A percentile compares a stretch with the other conserved stretches of the same genome.
phyloP scores from a whole-genome alignment of 2,113 vertebrate genomes.

The Bujurquina vittata region DNA sequence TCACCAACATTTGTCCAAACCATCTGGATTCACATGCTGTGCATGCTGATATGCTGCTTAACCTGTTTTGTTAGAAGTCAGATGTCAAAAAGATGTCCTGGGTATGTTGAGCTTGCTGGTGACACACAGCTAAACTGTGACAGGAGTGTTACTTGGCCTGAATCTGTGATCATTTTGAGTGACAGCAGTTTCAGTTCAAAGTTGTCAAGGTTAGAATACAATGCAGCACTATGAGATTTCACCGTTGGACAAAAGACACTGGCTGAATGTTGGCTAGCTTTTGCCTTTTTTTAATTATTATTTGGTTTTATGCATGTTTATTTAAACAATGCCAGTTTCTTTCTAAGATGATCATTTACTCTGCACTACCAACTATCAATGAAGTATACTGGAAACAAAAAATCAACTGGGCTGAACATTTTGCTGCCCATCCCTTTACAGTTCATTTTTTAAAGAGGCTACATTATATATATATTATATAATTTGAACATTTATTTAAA shows the following conservation, averaged over 20 bases:
- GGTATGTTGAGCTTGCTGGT: background rate
- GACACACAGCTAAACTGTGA: background rate
- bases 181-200: background rate
- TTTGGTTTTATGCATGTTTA: background rate
- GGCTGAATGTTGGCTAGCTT: too few relatives aligned
- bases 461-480: background rate
- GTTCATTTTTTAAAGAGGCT: background rate
- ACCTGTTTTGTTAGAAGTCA: background rate
- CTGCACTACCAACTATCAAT: background rate
- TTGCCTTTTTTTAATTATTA: background rate
- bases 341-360: background rate
- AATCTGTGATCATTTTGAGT: background rate
- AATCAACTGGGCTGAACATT: background rate
- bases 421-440: background rate
- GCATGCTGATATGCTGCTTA: background rate
- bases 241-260: too few relatives aligned
- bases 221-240: background rate
- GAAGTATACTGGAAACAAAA: background rate
- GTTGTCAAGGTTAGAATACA: background rate
- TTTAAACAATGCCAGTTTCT: background rate
- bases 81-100: background rate
- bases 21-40: too few relatives aligned
- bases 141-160: background rate
- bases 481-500: background rate
- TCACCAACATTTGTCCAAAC: too few relatives aligned